These are phyloP conservation scores for Hemibagrus guttatus DNA, from an alignment of 2,797 vertebrate species.

Conservation along the genomic window DNA sequence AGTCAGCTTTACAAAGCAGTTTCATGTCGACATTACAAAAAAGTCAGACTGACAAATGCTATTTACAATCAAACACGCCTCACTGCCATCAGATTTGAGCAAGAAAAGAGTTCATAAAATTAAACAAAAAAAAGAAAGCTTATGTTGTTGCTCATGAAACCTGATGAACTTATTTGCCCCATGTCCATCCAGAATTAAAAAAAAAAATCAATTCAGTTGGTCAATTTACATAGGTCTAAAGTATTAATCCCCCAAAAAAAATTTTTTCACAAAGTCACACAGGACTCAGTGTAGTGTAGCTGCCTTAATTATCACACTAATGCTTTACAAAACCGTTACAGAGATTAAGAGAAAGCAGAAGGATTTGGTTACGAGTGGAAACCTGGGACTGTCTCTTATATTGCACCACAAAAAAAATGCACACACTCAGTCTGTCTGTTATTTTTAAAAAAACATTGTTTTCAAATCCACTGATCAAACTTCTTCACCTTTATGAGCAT, in stretches of 20 bases:
- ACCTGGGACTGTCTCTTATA: background rate
- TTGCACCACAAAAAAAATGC: background rate
- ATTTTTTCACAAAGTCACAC: background rate
- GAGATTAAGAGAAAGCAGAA: background rate
- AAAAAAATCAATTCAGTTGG: background rate
- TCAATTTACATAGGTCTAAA: background rate
- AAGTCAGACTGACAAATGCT: background rate
- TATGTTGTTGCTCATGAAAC: background rate
- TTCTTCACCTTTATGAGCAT: background rate
- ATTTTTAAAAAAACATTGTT: background rate
- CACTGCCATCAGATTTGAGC: background rate
- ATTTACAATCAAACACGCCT: constrained; percentile 2
- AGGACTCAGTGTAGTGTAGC: constrained; percentile 13
- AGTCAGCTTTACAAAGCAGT: constrained; percentile 14
- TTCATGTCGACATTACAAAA: constrained; percentile 5
- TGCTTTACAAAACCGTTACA: background rate
- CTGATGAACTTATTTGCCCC: background rate
- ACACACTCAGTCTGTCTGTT: background rate
- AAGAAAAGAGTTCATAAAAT: background rate
- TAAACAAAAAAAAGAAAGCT: background rate
- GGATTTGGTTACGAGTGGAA: background rate
- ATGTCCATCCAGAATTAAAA: background rate
- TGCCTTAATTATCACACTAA: constrained; percentile 28
- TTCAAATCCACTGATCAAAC: background rate
- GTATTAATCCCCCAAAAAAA: constrained; percentile 11